Percentiles rank a stretch among this genome's conserved stretches.
Conservation (phyloP, 2,888 invertebrate species). For the Caenorhabditis panamensis region DNA sequence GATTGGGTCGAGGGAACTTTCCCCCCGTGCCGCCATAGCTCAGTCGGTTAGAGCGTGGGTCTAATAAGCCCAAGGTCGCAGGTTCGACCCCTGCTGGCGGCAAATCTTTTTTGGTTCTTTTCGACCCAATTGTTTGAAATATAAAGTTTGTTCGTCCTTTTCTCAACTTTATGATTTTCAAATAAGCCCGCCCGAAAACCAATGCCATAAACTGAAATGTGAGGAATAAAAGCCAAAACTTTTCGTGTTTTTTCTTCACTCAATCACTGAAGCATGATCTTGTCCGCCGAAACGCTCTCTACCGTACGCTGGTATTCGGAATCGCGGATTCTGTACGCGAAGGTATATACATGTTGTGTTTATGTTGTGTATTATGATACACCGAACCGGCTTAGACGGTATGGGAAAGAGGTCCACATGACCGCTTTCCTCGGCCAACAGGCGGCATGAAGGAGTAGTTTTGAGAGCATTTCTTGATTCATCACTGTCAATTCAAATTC, state of each 20-base stretch:
- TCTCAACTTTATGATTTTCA: background rate
- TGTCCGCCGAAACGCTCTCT: constrained; percentile 28
- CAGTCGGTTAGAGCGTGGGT: constrained; percentile 80
- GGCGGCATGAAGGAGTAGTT: no score
- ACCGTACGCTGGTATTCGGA: constrained; percentile 45
- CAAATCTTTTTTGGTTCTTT: constrained; percentile 77
- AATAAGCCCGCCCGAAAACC: background rate
- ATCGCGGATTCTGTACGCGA: constrained; percentile 42
- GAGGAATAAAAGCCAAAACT: no score
- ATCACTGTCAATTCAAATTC: no score
- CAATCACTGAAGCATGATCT: constrained; percentile 15
- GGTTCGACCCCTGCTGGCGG: constrained; percentile 81
- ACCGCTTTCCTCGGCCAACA: no score
- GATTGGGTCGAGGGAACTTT: no score
- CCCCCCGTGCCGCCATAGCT: constrained; percentile 68
- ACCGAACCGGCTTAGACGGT: constrained; percentile 28
- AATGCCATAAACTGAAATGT: no score
- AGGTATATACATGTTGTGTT: constrained; percentile 28
- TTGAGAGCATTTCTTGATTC: no score
- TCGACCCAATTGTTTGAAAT: background rate
- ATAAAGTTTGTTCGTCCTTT: no score
- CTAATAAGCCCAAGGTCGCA: constrained; percentile 81
- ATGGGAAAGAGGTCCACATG: no score
- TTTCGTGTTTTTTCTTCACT: background rate
- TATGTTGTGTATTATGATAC: constrained; percentile 34